These are phyloP conservation scores for Rhagophthalmus giganteus DNA, from an alignment of 2,888 invertebrate genomes.

Conservation along the genomic window DNA sequence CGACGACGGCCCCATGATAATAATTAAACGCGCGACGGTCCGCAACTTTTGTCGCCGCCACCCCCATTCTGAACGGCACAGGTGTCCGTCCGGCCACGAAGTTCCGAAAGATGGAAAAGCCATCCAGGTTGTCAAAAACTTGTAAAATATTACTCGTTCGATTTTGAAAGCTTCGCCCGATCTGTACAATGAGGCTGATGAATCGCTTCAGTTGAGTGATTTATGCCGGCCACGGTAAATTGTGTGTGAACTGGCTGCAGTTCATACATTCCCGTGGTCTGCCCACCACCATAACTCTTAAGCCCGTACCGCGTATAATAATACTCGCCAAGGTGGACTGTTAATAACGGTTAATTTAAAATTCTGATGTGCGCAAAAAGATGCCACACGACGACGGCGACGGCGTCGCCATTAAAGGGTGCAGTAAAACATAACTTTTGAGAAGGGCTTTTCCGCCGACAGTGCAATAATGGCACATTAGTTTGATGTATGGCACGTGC, in stretches of 20 bases:
- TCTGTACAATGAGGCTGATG: conserved; percentile 56
- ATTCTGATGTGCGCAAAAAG: too few species aligned
- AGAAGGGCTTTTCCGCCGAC: conserved; percentile 50
- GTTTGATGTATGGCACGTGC: conserved; percentile 55
- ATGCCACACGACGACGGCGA: too few species aligned
- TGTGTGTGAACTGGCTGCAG: conserved; percentile 52
- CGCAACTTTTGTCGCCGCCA: conserved; percentile 2
- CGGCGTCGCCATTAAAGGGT: conserved; percentile 25
- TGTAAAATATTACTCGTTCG: conserved; percentile 67
- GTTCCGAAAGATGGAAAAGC: conserved; percentile 59
- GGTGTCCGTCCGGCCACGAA: conserved; percentile 49
- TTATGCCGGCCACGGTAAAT: conserved; percentile 57
- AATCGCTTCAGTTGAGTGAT: conserved; percentile 56
- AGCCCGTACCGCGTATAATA: too few species aligned
- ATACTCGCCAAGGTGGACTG: too few species aligned
- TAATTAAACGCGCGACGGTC: neutral
- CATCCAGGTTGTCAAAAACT: conserved; percentile 70
- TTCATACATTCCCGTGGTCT: conserved; percentile 45
- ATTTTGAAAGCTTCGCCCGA: conserved; percentile 51
- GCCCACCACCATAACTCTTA: conserved; percentile 46
- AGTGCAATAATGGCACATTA: conserved; percentile 57
- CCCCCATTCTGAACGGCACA: conserved; percentile 43
- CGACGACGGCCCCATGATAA: neutral
- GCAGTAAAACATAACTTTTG: conserved; percentile 37
- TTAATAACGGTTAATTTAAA: too few species aligned